These are phyloP conservation scores for Panulirus ornatus DNA, from an alignment of 1,140 invertebrate species.

Conservation along the genomic window DNA sequence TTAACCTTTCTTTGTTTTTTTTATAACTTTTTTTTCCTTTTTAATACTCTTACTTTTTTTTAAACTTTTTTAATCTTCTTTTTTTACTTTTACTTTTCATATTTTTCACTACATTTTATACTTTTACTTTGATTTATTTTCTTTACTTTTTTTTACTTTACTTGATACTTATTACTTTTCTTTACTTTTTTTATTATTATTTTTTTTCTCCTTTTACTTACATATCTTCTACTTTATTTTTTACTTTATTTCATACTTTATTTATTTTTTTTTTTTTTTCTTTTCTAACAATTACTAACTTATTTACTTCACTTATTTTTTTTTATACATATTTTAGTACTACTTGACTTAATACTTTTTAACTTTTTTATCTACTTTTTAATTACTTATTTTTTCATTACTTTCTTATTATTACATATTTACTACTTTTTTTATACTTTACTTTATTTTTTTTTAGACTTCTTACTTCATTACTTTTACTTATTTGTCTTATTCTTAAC, in stretches of 20 bases:
- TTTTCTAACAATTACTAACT: background rate
- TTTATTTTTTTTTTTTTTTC: constrained; percentile 19
- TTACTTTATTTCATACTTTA: constrained; percentile 1
- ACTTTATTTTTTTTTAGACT: background rate
- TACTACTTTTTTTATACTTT: background rate
- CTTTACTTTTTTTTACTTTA: background rate
- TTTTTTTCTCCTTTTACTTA: background rate
- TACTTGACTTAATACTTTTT: background rate
- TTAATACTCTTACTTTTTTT: too few relatives aligned
- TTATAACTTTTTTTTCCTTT: too few relatives aligned
- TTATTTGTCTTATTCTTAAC: background rate
- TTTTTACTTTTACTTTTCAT: background rate
- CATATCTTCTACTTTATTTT: background rate
- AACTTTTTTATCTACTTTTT: background rate
- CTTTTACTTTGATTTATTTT: background rate
- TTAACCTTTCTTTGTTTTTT: too few relatives aligned
- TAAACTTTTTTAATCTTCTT: too few relatives aligned
- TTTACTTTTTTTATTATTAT: background rate
- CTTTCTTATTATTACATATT: background rate
- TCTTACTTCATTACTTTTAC: background rate
- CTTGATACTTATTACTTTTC: background rate
- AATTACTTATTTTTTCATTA: background rate
- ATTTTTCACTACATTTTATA: background rate
- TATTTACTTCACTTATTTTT: background rate
- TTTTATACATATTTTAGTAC: background rate